Evolutionary conservation across 1,140 invertebrate species (phyloP).

Genomic region (Pogonus chalceus): DNA sequence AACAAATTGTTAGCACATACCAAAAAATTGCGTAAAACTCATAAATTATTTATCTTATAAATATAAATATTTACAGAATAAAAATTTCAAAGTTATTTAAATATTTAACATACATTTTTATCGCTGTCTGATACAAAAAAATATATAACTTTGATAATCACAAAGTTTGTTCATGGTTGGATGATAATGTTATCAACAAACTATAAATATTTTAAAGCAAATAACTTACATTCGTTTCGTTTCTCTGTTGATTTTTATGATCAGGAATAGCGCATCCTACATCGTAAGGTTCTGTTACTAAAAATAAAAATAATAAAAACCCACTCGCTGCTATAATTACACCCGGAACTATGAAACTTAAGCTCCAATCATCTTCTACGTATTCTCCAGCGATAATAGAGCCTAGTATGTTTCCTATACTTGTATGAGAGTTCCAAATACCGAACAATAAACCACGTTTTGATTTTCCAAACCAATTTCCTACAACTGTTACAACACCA

Average conservation of each 20-base stretch:
- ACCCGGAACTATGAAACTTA: constrained; percentile 89
- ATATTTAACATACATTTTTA: no score
- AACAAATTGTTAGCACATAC: no score
- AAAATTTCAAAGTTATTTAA: no score
- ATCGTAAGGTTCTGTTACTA: constrained; percentile 67
- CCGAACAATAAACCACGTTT: constrained; percentile 90
- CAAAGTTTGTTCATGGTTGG: no score
- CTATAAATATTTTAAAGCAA: no score
- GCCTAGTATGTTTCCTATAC: constrained; percentile 87
- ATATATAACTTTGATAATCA: no score
- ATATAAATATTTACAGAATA: no score
- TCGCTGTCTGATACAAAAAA: no score
- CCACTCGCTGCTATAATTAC: constrained; percentile 68
- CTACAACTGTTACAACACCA: constrained; percentile 84
- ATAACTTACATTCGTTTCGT: neutral
- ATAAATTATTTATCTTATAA: no score
- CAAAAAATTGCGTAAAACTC: no score
- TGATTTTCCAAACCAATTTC: constrained; percentile 91
- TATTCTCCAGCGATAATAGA: constrained; percentile 73
- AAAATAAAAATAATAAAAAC: constrained; percentile 75
- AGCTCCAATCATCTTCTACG: constrained; percentile 79
- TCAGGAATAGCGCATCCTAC: constrained; percentile 50
- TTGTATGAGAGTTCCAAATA: constrained; percentile 94
- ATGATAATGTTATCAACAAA: no score
- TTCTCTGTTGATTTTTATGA: neutral